These are phyloP conservation scores for Aphyosemion australe DNA, from an alignment of 2,113 vertebrate species.

Conservation along the genomic window DNA sequence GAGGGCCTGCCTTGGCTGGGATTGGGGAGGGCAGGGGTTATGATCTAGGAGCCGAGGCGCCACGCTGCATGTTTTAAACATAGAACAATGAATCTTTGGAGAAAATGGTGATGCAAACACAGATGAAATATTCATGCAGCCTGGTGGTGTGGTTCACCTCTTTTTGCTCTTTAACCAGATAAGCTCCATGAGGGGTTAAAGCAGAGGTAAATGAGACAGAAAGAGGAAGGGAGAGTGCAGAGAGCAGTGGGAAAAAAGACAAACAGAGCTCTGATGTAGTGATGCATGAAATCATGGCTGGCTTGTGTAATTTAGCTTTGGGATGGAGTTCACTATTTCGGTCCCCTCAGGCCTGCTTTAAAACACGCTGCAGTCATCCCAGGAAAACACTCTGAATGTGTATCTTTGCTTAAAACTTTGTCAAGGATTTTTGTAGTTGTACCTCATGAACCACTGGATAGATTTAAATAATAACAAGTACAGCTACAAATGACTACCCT, in stretches of 20 bases:
- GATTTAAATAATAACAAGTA: too few relatives aligned
- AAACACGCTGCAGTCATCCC: conserved; percentile 14
- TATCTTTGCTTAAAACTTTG: background rate
- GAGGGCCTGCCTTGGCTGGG: conserved; percentile 42
- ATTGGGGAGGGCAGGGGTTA: conserved; percentile 60
- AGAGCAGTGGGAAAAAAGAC: conserved; percentile 31
- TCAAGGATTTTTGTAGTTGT: background rate
- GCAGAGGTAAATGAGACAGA: conserved; percentile 69
- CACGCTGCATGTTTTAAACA: conserved; percentile 66
- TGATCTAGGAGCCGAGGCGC: conserved; percentile 45
- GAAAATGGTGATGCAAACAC: conserved; percentile 72
- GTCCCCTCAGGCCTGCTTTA: conserved; percentile 57
- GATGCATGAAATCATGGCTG: conserved; percentile 77
- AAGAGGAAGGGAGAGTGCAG: conserved; percentile 48
- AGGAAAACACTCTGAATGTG: too few relatives aligned
- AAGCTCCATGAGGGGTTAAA: conserved; percentile 70
- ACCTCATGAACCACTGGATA: background rate
- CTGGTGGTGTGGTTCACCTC: conserved; percentile 56
- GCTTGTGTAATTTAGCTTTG: conserved; percentile 74
- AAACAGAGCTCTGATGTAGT: conserved; percentile 61
- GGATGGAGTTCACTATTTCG: conserved; percentile 63
- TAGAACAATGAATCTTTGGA: conserved; percentile 67
- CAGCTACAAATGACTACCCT: too few relatives aligned
- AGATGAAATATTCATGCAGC: conserved; percentile 74
- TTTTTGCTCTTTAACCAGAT: conserved; percentile 72